Base-by-base conservation (phyloP, 35 echinoderm and acorn worm species). In the Ophioderma brevispina region DNA sequence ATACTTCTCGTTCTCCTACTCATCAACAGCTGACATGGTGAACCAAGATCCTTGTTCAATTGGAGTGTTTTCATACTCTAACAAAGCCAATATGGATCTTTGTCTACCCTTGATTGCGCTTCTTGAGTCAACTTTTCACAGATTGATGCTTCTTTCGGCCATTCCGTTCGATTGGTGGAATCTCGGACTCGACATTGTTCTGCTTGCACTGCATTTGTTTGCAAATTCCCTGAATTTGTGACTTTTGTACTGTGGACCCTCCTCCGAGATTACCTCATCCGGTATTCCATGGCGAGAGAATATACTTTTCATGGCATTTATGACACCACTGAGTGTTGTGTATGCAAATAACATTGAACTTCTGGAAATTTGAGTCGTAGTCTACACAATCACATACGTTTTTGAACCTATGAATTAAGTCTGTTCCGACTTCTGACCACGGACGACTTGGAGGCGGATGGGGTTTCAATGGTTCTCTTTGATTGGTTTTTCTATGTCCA, bases 311-410 rank as follows among this genome's bases (percentile, higher is more conserved):
- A 90, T 36, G 11, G 40, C 46, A 10, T 32, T 82, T 5, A 90
- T 90, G 1, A 82, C 88, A 33, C 78, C 41, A 23, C 25, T 21
- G 38, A 42, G 82, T 17, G 88, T 90, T 19, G 78, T 90, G 55
- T 90, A 31, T 36, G 32, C 33, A 13, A 90, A 32, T 39, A 37
- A 4, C 78, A 82, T 55, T n/a, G 13, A 90, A 41, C 37, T 90
- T 49, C 13, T 78, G 88, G 79, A 90, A 90, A 37, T 90, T 90
- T 35, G 88, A 82, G 49, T 63, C 82, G 21, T 90, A 81, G 56
- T 91, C 89, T 19, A 83, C 63, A 84, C 81, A 39, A 84, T 77
- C 23, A 91, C 32, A 38, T 84, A 84, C 0, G 10, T 84, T 4
- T 84, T 31, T 76, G 17, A 43, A n/a, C n/a, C n/a, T n/a, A n/a